These are phyloP conservation scores for Chunga burmeisteri DNA, from an alignment of 2,113 vertebrate genomes.

Conservation along the genomic window DNA sequence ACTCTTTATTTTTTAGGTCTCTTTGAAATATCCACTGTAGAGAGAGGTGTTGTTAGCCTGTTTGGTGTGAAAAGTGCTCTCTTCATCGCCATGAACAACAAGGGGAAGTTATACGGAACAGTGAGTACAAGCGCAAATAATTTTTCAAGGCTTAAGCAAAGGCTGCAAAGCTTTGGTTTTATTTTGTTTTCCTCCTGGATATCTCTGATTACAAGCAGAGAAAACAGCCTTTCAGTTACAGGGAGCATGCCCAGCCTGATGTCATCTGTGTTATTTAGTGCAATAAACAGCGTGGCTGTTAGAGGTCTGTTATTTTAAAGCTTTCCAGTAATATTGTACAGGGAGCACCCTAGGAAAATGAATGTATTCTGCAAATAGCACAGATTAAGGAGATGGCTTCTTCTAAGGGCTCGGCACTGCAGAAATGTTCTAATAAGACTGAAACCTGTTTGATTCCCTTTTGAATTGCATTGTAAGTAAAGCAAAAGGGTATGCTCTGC, in stretches of 20 bases:
- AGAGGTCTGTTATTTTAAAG: neutral
- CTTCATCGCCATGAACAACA: conserved; percentile 93
- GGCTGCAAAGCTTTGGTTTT: neutral
- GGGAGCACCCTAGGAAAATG: neutral
- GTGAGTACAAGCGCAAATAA: conserved; percentile 78
- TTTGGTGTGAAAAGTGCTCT: conserved; percentile 87
- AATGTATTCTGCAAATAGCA: neutral
- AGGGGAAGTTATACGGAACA: conserved; percentile 89
- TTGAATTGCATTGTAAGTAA: neutral
- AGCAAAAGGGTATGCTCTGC: neutral
- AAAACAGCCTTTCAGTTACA: neutral
- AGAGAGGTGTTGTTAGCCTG: conserved; percentile 92
- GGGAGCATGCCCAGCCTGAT: neutral
- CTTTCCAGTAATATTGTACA: neutral
- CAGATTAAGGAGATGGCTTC: neutral
- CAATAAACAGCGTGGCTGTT: neutral
- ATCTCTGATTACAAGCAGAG: neutral
- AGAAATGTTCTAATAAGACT: neutral
- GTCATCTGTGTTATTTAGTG: neutral
- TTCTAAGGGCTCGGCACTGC: neutral
- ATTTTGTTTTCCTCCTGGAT: neutral
- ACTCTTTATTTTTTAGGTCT: conserved; percentile 79
- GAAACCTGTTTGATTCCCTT: neutral
- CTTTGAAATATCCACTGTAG: conserved; percentile 95
- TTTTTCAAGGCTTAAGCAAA: neutral